phyloP scores from a whole-genome alignment of 2,888 invertebrate genomes.

The Maniola hyperantus region DNA sequence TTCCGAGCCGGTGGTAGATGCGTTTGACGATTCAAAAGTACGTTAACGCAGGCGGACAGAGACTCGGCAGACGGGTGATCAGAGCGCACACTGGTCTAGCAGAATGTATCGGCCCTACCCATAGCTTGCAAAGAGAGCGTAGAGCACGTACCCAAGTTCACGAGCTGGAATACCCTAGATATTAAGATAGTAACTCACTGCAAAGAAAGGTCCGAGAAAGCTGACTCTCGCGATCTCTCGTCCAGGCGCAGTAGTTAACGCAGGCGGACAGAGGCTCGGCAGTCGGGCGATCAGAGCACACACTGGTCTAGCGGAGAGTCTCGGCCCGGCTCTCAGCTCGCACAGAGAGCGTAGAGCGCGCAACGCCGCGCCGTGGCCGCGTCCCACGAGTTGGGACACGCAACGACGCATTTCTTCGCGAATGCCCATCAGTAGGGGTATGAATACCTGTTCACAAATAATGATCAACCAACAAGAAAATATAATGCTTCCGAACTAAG shows the following conservation, averaged over 20 bases:
- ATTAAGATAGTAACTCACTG: conserved; percentile 72
- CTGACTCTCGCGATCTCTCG: conserved; percentile 93
- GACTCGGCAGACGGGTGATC: too few relatives aligned
- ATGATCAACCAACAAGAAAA: too few relatives aligned
- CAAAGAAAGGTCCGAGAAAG: conserved; percentile 95
- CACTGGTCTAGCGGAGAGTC: conserved; percentile 88
- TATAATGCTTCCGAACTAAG: too few relatives aligned
- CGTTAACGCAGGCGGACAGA: too few relatives aligned
- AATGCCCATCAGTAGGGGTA: conserved; percentile 69
- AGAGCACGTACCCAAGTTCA: conserved; percentile 78
- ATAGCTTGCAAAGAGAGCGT: conserved; percentile 90
- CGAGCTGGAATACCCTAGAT: background rate
- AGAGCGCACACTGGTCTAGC: conserved; percentile 87
- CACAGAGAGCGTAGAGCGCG: conserved; percentile 90
- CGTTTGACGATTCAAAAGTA: too few relatives aligned
- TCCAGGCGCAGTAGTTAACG: conserved; percentile 89
- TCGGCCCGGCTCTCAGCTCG: conserved; percentile 87
- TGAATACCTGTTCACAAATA: conserved; percentile 61
- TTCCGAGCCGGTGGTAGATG: too few relatives aligned
- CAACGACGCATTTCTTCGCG: conserved; percentile 85
- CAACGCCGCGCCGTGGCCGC: conserved; percentile 86
- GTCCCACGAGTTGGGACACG: conserved; percentile 86
- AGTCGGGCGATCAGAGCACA: conserved; percentile 68
- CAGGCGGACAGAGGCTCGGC: conserved; percentile 86
- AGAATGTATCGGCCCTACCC: conserved; percentile 85